Evolutionary conservation across 2,797 vertebrate species (phyloP).

Genomic region (Caiman crocodilus): DNA sequence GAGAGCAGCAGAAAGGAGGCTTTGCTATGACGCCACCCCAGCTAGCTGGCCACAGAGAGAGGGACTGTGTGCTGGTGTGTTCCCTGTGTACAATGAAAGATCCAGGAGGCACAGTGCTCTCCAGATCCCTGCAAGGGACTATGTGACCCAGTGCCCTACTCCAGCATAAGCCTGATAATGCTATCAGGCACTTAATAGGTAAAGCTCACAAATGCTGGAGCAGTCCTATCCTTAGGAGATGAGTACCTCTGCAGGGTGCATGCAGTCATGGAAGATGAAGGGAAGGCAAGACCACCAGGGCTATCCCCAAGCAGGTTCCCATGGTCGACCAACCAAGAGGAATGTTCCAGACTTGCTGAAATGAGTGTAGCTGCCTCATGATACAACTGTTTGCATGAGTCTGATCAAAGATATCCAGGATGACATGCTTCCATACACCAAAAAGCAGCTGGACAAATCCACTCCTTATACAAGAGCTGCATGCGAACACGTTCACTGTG

Average conservation of each 20-base stretch:
- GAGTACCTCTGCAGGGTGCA: neutral
- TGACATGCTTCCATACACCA: constrained; percentile 36
- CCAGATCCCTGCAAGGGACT: fast-evolving
- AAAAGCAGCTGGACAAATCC: constrained; percentile 41
- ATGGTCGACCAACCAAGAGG: constrained; percentile 1
- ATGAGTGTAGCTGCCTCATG: neutral
- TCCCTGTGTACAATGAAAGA: neutral
- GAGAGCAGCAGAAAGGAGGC: neutral
- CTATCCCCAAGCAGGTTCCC: constrained; percentile 23
- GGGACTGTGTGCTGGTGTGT: neutral
- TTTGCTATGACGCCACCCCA: neutral
- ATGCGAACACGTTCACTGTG: constrained; percentile 75
- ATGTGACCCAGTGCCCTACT: neutral
- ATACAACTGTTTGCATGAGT: constrained; percentile 6
- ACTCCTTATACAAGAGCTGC: constrained; percentile 46
- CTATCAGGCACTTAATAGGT: neutral
- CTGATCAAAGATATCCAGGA: constrained; percentile 32
- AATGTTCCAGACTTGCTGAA: neutral
- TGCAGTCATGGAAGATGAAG: neutral
- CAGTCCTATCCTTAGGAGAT: neutral
- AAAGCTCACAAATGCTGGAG: neutral
- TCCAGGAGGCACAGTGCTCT: neutral
- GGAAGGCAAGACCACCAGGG: neutral
- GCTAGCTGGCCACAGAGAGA: neutral
- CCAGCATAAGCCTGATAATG: neutral